Percentiles rank a stretch among this genome's conserved stretches.
Conservation (phyloP, 2,113 vertebrate species). For the Chroicocephalus ridibundus region DNA sequence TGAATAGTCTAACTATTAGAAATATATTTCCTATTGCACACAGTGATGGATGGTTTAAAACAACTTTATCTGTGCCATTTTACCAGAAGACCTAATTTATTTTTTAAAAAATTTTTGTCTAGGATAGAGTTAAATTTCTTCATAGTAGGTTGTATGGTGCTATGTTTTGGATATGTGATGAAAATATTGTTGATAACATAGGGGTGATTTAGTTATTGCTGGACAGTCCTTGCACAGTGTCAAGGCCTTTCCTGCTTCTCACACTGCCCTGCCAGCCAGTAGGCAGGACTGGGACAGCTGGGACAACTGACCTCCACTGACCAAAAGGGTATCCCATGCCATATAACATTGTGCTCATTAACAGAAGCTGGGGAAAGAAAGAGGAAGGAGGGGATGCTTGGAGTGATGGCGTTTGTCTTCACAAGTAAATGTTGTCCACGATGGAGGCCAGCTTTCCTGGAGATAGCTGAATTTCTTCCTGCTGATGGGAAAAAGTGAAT, state of each 20-base stretch:
- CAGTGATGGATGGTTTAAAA: not conserved
- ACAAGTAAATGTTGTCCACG: fast-evolving
- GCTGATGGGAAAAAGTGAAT: not conserved
- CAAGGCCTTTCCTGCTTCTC: not conserved
- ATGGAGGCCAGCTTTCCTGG: not conserved
- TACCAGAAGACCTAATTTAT: not conserved
- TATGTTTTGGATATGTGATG: not conserved
- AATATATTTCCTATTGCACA: not conserved
- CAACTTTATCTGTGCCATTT: fast-evolving
- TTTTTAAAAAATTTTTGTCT: not conserved
- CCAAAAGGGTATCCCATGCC: not conserved
- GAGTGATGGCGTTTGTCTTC: not conserved
- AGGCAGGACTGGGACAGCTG: not conserved
- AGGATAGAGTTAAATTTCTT: not conserved
- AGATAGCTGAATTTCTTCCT: not conserved
- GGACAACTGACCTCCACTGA: not conserved
- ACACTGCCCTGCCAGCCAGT: not conserved
- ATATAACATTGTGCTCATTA: not conserved
- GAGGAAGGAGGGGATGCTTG: fast-evolving
- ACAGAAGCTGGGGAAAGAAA: not conserved
- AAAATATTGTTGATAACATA: not conserved
- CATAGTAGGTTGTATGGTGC: fast-evolving
- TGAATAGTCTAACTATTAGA: not conserved
- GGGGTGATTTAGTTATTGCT: not conserved
- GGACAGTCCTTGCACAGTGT: not conserved